Conservation (phyloP, 2,113 vertebrate genomes). For the Sander vitreus region DNA sequence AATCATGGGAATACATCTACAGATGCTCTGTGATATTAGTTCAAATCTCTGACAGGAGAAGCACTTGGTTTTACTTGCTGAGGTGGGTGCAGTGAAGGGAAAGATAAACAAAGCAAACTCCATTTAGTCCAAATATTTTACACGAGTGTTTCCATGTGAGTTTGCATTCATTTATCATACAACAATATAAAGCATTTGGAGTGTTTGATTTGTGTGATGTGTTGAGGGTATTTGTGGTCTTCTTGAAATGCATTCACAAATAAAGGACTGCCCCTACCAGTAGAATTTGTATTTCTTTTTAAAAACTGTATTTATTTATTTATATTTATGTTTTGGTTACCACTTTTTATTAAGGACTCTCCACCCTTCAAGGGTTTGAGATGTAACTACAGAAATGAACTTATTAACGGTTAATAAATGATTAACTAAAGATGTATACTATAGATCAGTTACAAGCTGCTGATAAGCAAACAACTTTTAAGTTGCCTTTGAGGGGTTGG, state of each 20-base stretch:
- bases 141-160: background rate
- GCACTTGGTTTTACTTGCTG: background rate
- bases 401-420: background rate
- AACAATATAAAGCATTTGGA: background rate
- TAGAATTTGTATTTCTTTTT: background rate
- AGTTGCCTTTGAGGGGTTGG: background rate
- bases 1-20: background rate
- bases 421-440: background rate
- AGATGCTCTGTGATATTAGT: background rate
- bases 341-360: background rate
- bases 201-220: background rate
- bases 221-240: background rate
- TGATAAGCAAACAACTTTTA: background rate
- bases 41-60: background rate
- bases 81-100: background rate
- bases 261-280: background rate
- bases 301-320: background rate
- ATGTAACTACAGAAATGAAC: background rate
- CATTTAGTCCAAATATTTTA: too few species aligned
- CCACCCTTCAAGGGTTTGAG: too few species aligned
- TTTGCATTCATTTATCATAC: background rate
- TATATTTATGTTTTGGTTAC: background rate
- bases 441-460: background rate
- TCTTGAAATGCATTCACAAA: slow-evolving; percentile 4
- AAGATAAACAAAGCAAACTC: background rate